Conservation (phyloP, 2,888 invertebrate species). For the Trachelus stipa region DNA sequence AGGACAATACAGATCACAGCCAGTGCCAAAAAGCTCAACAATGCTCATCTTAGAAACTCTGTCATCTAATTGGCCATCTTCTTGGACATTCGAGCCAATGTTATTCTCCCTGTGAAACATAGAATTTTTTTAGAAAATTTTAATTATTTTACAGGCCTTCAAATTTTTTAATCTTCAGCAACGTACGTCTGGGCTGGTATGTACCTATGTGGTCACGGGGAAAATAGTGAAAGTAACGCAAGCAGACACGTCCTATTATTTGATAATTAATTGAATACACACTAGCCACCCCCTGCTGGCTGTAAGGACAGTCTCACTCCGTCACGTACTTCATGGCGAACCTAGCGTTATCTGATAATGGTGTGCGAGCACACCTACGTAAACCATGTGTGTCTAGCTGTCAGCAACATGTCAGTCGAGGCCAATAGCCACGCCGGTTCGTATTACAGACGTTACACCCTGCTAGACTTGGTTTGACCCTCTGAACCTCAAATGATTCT, state of each 20-base stretch:
- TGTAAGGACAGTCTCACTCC: not conserved
- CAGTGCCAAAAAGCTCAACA: not conserved
- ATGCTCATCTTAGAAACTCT: not conserved
- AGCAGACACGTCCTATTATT: slow-evolving; percentile 16
- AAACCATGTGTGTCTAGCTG: slow-evolving; percentile 20
- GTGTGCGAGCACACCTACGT: not conserved
- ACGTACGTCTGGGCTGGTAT: no score
- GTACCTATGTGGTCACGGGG: no score
- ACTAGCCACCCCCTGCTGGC: not conserved
- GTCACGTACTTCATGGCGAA: not conserved
- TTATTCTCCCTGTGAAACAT: not conserved
- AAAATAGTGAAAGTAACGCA: not conserved
- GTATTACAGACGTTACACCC: slow-evolving; percentile 20
- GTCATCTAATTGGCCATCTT: not conserved
- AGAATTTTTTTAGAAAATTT: not conserved
- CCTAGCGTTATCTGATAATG: not conserved
- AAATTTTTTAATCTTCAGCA: no score
- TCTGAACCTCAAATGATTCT: not conserved
- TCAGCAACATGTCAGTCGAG: slow-evolving; percentile 13
- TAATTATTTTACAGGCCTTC: no score
- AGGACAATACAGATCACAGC: not conserved
- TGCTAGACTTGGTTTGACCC: not conserved
- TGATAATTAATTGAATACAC: slow-evolving; percentile 33
- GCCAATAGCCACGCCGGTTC: slow-evolving; percentile 23
- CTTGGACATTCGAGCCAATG: not conserved